Evolutionary conservation across 2,888 invertebrate genomes (phyloP), one percentile per base, ranked within the genome.

Genomic region (Hypomecis atomaria): DNA sequence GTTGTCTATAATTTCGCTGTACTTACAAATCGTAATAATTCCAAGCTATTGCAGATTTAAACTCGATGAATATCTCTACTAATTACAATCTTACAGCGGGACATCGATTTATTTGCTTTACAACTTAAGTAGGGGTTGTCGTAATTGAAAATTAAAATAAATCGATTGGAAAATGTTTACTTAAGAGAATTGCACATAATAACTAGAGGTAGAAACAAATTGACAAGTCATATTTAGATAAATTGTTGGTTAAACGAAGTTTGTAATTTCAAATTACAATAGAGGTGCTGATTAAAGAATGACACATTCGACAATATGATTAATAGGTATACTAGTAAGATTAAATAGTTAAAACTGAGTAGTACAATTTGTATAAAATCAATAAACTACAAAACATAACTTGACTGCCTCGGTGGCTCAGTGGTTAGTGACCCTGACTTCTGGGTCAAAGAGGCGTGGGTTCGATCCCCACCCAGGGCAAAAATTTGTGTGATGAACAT

Each of bases 81-180:
- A 81, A 81, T 84, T 84, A 84, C 79, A 77, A 74, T 59, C 66
- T 81, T 82, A 75, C 73, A 76, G 71, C 76, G 75, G 78, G 73
- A 77, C 78, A 75, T 76, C 78, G 83, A 84, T 84, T 85, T 83
- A 84, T 83, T 79, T 74, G 72, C 75, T 75, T 72, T 65, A 74
- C 75, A 71, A 76, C 78, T 78, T 78, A 58, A 13, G 9, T 42
- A 64, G 70, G 71, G 67, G 67, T 72, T 80, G 73, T 75, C 72
- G 71, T 75, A 76, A 79, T 76, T 73, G 72, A 77, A 72, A 75
- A 76, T 76, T 69, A 63, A 64, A 71, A 73, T 73, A 71, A 72
- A 71, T 74, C 45, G 57, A 65, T 49, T 50, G 57, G 67, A 66
- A 71, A 67, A 68, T 62, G 57, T 47, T 60, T 59, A 58, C 54